A percentile compares a stretch with the other conserved stretches of the same genome.
Evolutionary conservation across 2,797 vertebrate species (phyloP).

Genomic region (Fratercula arctica): DNA sequence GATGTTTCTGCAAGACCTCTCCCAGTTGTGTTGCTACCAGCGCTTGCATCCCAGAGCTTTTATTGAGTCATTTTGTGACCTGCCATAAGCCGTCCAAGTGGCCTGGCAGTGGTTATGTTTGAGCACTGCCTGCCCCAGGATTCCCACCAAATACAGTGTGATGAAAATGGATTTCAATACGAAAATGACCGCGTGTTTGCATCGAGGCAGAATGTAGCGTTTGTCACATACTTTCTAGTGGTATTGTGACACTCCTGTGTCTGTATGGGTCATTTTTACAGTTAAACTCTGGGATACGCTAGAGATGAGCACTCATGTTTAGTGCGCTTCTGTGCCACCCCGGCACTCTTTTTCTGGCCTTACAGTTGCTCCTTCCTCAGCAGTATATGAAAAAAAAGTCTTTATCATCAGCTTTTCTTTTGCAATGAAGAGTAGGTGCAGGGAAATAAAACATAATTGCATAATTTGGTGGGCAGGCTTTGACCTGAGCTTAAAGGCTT

Average conservation of each 20-base stretch:
- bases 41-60: neutral
- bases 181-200: neutral
- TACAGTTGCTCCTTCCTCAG: neutral
- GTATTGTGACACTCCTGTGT: neutral
- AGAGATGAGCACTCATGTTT: neutral
- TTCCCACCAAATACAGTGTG: neutral
- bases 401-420: slow-evolving; percentile 18
- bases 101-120: neutral
- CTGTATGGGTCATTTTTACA: neutral
- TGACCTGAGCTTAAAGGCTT: slow-evolving; percentile 24
- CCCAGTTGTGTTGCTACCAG: neutral
- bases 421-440: neutral
- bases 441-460: slow-evolving; percentile 8
- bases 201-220: neutral
- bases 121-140: neutral
- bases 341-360: neutral
- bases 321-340: neutral
- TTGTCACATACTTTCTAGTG: neutral
- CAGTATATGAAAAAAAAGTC: neutral
- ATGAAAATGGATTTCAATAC: neutral
- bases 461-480: slow-evolving; percentile 20
- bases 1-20: neutral
- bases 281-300: neutral
- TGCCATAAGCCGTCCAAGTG: neutral
- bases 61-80: neutral